Evolutionary conservation across 2,797 vertebrate genomes (phyloP), one percentile per base, ranked within the genome.

Genomic region (Agapornis canus): DNA sequence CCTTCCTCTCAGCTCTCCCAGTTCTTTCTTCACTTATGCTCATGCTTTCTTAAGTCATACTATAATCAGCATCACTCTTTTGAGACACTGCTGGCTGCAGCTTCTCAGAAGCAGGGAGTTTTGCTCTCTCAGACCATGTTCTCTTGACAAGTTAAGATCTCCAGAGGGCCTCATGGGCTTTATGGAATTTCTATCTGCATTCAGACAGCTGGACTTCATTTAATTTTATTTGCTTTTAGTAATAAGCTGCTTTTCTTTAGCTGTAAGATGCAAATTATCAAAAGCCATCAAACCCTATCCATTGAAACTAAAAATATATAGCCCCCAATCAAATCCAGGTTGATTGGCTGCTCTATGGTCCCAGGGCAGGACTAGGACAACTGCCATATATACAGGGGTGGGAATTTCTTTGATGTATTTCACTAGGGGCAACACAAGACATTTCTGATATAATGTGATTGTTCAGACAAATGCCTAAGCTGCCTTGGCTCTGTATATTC

Each of bases 241-340:
- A 98, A 98, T 97, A 98, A 97, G 95, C 95, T 89, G 31, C 90
- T 96, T 97, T 97, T 97, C 95, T 94, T 96, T 95, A 89, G 94
- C 94, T 97, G 85, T 94, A 97, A 97, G 83, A 97, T 96, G 92
- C 94, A 94, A 96, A 97, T 98, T 97, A 97, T 98, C 96, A 97
- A 96, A 97, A 92, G 52, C 86, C 94, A 98, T 98, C 95, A 97
- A 97, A 95, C 91, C 68, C 80, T 85, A 80, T 47, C 71, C 82
- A 85, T 81, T 84, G 92, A 96, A 95, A 93, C 57, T 56, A 86
- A 92, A 86, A 92, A 90, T 89, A 86, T 70, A 77, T 85, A 83
- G 78, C 82, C 79, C 23, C 57, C 37, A 78, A 8, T 94, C 80
- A 96, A 94, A 95, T 93, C 91, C 92, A 66, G 78, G 88, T 94